phyloP scores from a whole-genome alignment of 2,797 vertebrate genomes.

The Luscinia luscinia region DNA sequence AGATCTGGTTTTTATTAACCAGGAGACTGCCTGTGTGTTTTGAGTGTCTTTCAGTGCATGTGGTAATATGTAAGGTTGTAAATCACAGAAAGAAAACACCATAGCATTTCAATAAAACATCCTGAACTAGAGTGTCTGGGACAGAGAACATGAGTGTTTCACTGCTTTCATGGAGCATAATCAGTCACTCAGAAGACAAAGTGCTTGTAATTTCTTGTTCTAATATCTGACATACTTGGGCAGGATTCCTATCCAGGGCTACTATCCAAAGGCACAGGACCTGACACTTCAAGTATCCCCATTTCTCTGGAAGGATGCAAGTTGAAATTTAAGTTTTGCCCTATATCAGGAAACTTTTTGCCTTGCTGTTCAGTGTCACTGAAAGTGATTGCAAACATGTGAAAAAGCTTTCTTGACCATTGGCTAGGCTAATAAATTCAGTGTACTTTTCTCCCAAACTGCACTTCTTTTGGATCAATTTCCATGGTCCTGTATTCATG shows the following conservation, averaged over 20 bases:
- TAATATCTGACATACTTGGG: neutral
- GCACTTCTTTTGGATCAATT: neutral
- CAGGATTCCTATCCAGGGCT: neutral
- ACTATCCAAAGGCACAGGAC: neutral
- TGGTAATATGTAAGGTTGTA: slow-evolving; percentile 27
- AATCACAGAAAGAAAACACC: slow-evolving; percentile 33
- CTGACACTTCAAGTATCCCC: neutral
- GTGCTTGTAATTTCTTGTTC: slow-evolving; percentile 40
- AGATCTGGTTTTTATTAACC: slow-evolving; percentile 25
- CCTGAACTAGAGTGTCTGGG: slow-evolving; percentile 43
- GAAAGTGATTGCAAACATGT: neutral
- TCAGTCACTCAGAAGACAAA: slow-evolving; percentile 46
- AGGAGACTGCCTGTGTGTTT: slow-evolving; percentile 10
- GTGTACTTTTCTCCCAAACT: neutral
- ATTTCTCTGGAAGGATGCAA: neutral
- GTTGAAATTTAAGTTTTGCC: neutral
- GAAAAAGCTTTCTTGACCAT: neutral
- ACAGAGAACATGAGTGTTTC: slow-evolving; percentile 50
- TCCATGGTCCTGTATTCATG: neutral
- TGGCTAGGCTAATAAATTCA: neutral
- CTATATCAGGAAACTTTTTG: neutral
- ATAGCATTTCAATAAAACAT: slow-evolving; percentile 35
- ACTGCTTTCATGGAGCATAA: neutral
- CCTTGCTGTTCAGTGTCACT: too few species aligned
- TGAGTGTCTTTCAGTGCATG: neutral